Percentiles rank a stretch among this genome's conserved stretches.
Evolutionary conservation across 1,140 invertebrate genomes (phyloP).

Genomic region (Euglossa dilemma): DNA sequence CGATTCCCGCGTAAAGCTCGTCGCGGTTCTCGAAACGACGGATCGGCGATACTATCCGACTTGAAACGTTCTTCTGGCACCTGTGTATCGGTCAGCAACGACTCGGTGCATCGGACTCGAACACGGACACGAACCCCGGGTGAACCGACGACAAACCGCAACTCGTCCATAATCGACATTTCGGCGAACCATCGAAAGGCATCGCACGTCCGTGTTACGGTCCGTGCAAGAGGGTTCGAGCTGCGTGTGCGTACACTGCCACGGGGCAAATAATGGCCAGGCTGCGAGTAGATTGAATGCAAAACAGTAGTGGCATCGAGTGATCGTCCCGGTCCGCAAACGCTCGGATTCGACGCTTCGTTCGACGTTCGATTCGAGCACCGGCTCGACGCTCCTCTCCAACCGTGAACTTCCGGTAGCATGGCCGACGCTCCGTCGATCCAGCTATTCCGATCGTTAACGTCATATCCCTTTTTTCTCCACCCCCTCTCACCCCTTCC

Average conservation of each 20-base stretch:
- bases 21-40: no score
- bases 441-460: background rate
- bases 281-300: slow-evolving; percentile 39
- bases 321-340: slow-evolving; percentile 5
- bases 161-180: slow-evolving; percentile 28
- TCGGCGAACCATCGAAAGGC: slow-evolving; percentile 31
- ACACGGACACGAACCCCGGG: background rate
- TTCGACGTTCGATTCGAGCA: slow-evolving; percentile 20
- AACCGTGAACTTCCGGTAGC: background rate
- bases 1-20: background rate
- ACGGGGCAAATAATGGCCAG: slow-evolving; percentile 37
- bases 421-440: background rate
- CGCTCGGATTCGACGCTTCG: slow-evolving; percentile 23
- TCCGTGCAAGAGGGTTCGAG: background rate
- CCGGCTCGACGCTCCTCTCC: background rate
- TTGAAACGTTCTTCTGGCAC: background rate
- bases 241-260: background rate
- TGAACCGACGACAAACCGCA: slow-evolving; percentile 23
- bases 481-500: no score
- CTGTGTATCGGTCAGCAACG: background rate
- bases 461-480: no score
- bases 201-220: slow-evolving; percentile 20
- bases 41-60: background rate
- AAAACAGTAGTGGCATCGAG: slow-evolving; percentile 34
- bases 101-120: background rate